Base-by-base conservation (phyloP, 2,797 vertebrate genomes). In the Leucoraja ocellata region DNA sequence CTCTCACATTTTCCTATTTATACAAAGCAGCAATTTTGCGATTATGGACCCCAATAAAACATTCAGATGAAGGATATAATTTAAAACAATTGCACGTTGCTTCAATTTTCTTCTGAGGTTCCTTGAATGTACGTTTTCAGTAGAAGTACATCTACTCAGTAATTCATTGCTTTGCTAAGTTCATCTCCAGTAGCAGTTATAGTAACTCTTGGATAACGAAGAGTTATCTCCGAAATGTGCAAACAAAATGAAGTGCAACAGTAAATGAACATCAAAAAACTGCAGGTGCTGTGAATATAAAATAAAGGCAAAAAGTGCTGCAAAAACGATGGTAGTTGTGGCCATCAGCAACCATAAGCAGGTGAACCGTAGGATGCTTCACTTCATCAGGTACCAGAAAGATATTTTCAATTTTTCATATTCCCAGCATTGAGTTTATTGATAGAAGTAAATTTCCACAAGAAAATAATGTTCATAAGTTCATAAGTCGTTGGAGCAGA, bases 41-140 rank as follows among this genome's bases (percentile, higher is more conserved):
- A 86, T 86, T 86, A 63, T 13, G 58, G 58, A 6, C 25, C 4
- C 13, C 25, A 86, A 28, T n/a, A 86, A 86, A 61, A 86, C 14
- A 63, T 5, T 25, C 61, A 5, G 83, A 16, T 28, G 4, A 86
- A 63, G 13, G 83, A 86, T 86, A n/a, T 14, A 58, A 65, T 86
- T 86, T 63, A 25, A 84, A 84, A 84, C 25, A 84, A 61, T 84
- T 5, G n/a, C 63, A 88, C 32, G n/a, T 68, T 36, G 83, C n/a
- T 88, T 88, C 32, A 88, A 68, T 68, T 68, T 88, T 21, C n/a
- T 88, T 36, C 63, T 88, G 61, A 36, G n/a, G 84, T 46, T 36
- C 14, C 61, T 68, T 88, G 84, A 88, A 8, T 58, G n/a, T 86
- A 14, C 1, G 25, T 58, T 86, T 86, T n/a, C 83, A 63, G 13